These are phyloP conservation scores for Proteles cristata DNA, from an alignment of 2,113 vertebrate genomes.

Conservation along the genomic window DNA sequence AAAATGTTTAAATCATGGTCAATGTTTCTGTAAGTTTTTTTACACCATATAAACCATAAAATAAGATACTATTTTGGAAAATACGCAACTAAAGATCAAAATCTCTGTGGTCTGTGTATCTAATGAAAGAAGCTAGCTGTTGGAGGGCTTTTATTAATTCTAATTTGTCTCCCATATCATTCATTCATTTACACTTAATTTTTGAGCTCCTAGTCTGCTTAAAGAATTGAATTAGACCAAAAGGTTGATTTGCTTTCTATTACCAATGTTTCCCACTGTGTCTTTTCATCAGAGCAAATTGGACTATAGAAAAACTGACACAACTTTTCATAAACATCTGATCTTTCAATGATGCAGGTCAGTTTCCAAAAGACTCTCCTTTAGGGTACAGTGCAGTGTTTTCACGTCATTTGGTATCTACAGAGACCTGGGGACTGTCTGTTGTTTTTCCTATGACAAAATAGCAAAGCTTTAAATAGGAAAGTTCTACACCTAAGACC, in stretches of 20 bases:
- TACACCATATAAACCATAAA: constrained; percentile 14
- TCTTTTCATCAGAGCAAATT: background rate
- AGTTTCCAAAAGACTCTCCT: background rate
- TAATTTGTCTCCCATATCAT: background rate
- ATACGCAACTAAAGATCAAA: background rate
- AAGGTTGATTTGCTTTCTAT: background rate
- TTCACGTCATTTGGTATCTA: background rate
- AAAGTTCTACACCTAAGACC: background rate
- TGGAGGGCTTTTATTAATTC: background rate
- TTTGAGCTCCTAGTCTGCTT: background rate
- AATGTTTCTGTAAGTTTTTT: background rate
- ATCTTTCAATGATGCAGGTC: background rate
- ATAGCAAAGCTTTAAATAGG: background rate
- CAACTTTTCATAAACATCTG: constrained; percentile 8
- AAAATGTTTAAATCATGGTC: background rate
- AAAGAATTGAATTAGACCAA: constrained; percentile 1
- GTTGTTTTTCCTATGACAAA: background rate
- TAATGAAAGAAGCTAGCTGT: background rate
- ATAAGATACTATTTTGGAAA: constrained; percentile 34
- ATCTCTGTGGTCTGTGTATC: background rate
- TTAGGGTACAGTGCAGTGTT: background rate
- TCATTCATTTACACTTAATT: background rate
- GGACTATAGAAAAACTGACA: background rate
- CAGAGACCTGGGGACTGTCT: background rate
- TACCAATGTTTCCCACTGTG: background rate